phyloP scores from a whole-genome alignment of 2,113 vertebrate genomes.

The Pteropus alecto region DNA sequence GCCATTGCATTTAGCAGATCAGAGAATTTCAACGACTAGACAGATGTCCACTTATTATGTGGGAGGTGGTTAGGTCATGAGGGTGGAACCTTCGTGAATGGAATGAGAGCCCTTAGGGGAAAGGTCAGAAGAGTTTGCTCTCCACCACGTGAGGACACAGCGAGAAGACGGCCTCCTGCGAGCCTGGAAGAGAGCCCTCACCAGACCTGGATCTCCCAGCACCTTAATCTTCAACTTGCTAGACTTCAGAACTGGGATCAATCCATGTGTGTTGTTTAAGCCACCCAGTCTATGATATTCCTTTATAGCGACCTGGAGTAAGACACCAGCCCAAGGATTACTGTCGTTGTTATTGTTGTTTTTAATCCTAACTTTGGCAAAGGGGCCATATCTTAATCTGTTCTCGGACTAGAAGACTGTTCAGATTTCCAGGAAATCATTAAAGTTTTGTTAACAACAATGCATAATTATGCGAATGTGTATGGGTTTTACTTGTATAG shows the following conservation, averaged over 20 bases:
- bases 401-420: neutral
- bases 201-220: neutral
- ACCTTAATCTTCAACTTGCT: neutral
- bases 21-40: constrained; percentile 1
- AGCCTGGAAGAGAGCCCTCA: neutral
- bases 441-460: neutral
- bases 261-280: neutral
- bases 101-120: neutral
- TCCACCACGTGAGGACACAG: neutral
- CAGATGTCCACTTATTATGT: neutral
- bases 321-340: neutral
- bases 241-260: neutral
- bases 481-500: neutral
- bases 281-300: neutral
- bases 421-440: constrained; percentile 7
- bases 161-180: neutral
- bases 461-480: neutral
- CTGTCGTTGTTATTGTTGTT: neutral
- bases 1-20: neutral
- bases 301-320: neutral
- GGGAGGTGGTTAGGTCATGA: neutral
- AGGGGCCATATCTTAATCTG: neutral
- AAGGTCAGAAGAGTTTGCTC: neutral
- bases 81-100: neutral
- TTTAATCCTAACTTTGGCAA: neutral